phyloP scores from a whole-genome alignment of 2,797 vertebrate genomes.

The Epinephelus awoara region DNA sequence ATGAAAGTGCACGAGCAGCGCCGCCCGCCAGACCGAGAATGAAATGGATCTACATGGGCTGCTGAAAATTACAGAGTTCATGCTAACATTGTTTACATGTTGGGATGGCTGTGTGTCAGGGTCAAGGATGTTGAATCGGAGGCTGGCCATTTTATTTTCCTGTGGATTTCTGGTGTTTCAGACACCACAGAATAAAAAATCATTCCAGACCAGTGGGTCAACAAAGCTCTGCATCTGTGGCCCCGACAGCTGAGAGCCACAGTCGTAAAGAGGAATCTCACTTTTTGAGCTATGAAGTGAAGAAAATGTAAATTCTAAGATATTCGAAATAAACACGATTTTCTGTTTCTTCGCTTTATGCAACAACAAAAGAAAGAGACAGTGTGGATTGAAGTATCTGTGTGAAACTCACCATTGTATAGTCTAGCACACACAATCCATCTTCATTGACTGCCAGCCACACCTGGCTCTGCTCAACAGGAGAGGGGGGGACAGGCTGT shows the following conservation, averaged over 20 bases:
- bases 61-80: conserved; percentile 77
- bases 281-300: conserved; percentile 5
- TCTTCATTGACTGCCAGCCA: conserved; percentile 97
- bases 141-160: conserved; percentile 63
- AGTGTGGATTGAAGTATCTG: background rate
- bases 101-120: conserved; percentile 53
- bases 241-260: conserved; percentile 14
- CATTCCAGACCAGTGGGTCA: conserved; percentile 65
- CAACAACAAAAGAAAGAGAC: background rate
- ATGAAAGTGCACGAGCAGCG: conserved; percentile 31
- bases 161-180: conserved; percentile 66
- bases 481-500: conserved; percentile 89
- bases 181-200: conserved; percentile 63
- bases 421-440: conserved; percentile 93
- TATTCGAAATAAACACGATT: background rate
- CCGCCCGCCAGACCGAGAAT: conserved; percentile 65
- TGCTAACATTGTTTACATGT: conserved; percentile 64
- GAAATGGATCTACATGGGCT: conserved; percentile 48
- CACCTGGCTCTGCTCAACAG: conserved; percentile 86
- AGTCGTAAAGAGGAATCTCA: conserved; percentile 37
- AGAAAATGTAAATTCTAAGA: conserved; percentile 13
- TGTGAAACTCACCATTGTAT: conserved; percentile 89
- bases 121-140: conserved; percentile 50
- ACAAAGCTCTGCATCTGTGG: conserved; percentile 41
- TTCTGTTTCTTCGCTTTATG: background rate